phyloP scores from a whole-genome alignment of 2,113 vertebrate species.

The Orycteropus afer region DNA sequence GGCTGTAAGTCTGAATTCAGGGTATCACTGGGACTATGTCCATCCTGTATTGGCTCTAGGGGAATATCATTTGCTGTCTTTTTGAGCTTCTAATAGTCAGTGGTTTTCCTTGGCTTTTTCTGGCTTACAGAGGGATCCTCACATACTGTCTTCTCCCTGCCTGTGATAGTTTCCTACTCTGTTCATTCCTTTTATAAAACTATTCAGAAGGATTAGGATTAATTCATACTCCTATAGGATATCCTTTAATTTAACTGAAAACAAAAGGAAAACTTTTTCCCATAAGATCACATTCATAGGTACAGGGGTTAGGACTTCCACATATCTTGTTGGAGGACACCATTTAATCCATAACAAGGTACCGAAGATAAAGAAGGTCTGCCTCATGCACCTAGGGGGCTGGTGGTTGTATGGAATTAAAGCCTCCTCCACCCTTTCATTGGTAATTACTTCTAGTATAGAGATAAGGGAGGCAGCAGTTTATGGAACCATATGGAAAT shows the following conservation, averaged over 20 bases:
- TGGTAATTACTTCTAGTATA: not conserved
- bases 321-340: not conserved
- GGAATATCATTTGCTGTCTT: not conserved
- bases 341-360: not conserved
- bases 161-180: not conserved
- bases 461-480: not conserved
- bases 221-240: not conserved
- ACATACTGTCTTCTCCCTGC: not conserved
- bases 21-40: not conserved
- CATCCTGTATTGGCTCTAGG: not conserved
- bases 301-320: not conserved
- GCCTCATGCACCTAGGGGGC: fast-evolving
- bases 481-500: not conserved
- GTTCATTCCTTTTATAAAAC: not conserved
- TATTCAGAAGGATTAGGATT: not conserved
- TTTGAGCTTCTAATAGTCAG: not conserved
- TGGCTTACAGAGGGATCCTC: not conserved
- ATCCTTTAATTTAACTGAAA: not conserved
- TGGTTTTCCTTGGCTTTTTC: not conserved
- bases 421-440: not conserved
- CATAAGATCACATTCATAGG: not conserved
- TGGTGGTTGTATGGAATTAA: not conserved
- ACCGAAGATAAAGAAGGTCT: not conserved
- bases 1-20: not conserved
- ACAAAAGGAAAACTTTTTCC: not conserved